Evolutionary conservation across 2,797 vertebrate genomes (phyloP).

Genomic region (Perodicticus potto): DNA sequence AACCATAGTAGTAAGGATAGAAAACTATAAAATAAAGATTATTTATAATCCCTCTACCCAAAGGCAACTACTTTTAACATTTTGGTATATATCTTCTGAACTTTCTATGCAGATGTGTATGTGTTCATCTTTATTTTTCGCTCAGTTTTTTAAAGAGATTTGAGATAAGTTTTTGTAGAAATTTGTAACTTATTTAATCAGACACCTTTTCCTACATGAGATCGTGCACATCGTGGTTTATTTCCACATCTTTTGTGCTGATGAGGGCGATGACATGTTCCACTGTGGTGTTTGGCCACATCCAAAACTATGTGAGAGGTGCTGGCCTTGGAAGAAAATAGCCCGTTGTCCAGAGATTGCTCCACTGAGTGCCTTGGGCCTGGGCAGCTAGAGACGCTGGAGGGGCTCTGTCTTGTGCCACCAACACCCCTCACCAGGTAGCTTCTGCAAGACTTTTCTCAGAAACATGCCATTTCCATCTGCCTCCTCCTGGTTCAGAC

Average conservation of each 20-base stretch:
- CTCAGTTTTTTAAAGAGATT: neutral
- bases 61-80: neutral
- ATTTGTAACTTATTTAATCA: neutral
- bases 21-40: neutral
- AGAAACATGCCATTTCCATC: neutral
- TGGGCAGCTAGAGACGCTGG: too few species aligned
- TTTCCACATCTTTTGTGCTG: neutral
- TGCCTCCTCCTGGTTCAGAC: neutral
- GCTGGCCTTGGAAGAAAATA: neutral
- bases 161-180: neutral
- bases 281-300: neutral
- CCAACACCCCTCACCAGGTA: neutral
- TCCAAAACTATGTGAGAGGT: neutral
- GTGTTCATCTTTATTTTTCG: neutral
- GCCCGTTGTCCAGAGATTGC: fast-evolving
- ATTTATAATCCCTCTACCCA: neutral
- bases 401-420: neutral
- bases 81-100: neutral
- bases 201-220: neutral
- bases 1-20: neutral
- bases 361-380: neutral
- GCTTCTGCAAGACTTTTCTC: neutral
- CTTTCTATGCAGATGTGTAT: neutral
- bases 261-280: neutral
- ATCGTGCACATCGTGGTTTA: neutral